Conservation (phyloP, 37 sponge, comb jelly and placozoan genomes). For the Amphimedon queenslandica region DNA sequence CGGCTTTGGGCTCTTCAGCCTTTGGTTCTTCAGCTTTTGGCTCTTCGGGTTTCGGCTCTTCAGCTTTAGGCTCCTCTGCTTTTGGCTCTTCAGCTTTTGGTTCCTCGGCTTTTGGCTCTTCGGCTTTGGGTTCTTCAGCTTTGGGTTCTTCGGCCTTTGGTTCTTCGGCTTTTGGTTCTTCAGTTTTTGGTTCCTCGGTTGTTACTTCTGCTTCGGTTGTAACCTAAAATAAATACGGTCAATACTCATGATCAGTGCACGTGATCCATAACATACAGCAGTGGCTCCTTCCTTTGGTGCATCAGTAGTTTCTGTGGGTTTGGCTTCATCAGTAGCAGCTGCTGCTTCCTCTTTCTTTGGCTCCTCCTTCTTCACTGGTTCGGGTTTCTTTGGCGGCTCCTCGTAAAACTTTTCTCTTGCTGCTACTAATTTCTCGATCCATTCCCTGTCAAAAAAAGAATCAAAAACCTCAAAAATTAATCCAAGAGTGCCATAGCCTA, state of each 20-base stretch:
- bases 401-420: conserved; percentile 32
- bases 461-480: neutral
- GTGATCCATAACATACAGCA: no score
- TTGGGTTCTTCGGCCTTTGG: no score
- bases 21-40: conserved; percentile 22
- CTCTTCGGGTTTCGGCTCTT: neutral
- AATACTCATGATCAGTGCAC: no score
- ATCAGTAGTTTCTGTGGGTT: conserved; percentile 7
- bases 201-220: no score
- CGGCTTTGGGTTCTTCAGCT: no score
- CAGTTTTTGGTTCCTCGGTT: no score
- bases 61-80: neutral
- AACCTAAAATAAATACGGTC: no score
- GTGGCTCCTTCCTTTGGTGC: neutral
- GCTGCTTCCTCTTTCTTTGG: neutral
- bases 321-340: neutral
- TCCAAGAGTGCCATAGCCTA: conserved; percentile 1
- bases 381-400: neutral
- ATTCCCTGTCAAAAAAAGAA: conserved; percentile 17
- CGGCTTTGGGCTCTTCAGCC: neutral
- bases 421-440: conserved; percentile 44
- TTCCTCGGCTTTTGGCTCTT: no score
- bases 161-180: no score
- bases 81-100: no score
- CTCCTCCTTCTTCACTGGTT: neutral